Base-by-base conservation (phyloP, 2,797 vertebrate species). In the Aplochiton taeniatus region DNA sequence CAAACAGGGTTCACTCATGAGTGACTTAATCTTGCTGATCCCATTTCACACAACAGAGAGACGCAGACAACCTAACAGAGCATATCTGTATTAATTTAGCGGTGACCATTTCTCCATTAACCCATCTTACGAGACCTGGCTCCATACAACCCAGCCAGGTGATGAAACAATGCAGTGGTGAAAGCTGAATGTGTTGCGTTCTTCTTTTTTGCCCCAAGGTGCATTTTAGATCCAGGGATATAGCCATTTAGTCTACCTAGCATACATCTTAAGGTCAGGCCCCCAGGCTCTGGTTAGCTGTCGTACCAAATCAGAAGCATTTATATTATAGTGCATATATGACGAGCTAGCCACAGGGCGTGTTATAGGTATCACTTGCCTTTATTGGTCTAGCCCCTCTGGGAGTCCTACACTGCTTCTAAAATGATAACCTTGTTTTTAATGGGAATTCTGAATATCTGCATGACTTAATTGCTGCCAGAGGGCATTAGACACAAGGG, bases 381-480 rank as follows among this genome's bases (percentile, higher is more conserved):
- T 46, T 48, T 61, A 52, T 61, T 55, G 51, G 19, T 43, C 54
- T 43, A 12, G n/a, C 51, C 19, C 66, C 45, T 20, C 43, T 3
- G 20, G 16, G 50, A 16, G 31, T 53, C 45, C 56, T 16, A 4
- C 42, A 11, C 66, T 8, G 44, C 53, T 14, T 61, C 66, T 61
- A 16, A 68, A 20, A 52, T 20, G 16, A 48, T 20, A 12, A 46
- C 51, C 44, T 47, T 58, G 20, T 48, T 48, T 31, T 61, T 70
- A 70, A 70, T 59, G 64, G 65, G 19, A 60, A 63, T 50, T 65
- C 51, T 19, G 1, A 67, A 20, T 7, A 42, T 19, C 59, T 44
- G 17, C 20, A 61, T 59, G 61, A 65, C 53, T 8, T 13, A 81
- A 81, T 76, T 62, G 69, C 58, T 57, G 70, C 76, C 58, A 12